Base-by-base conservation (phyloP, 92 coral and sea anemone genomes). In the Porites rus region DNA sequence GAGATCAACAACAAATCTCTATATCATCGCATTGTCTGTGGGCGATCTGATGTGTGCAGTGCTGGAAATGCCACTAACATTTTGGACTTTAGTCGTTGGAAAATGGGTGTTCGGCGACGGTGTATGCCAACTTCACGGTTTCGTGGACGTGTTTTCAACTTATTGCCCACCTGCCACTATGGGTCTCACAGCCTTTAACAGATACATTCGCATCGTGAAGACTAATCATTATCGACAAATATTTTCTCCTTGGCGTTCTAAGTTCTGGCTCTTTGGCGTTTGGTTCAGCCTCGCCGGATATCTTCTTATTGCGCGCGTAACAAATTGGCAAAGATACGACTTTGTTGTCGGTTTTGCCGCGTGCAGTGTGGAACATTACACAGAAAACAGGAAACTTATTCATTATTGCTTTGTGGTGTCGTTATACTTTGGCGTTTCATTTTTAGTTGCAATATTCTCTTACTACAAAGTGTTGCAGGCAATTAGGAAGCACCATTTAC, bases 101-200 rank as follows among this genome's bases (percentile, higher is more conserved):
- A 58, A 12, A 43, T 94, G 98, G 98, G 73, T 62, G 8, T 84
- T 85, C 51, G 97, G 98, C 14, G 76, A 76, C 38, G 76, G 64
- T 0, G 73, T 84, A 18, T 94, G 95, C 53, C 98, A 94, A 53
- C 51, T 94, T 21, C 98, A 94, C 38, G 98, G 98, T 10, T 94
- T 92, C 64, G 86, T 86, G 11, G 87, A 89, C 12, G 89, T 61
- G 50, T 73, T 92, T 64, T 87, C 93, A 8, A 92, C 93, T 14
- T 94, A 92, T 78, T 81, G 91, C 14, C 91, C 98, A 7, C 93
- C 93, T 0, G 95, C 93, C 38, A 79, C 93, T 1, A 92, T 92
- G 84, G 89, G 86, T 4, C 80, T 94, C 10, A 94, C 98, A 31
- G 98, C 98, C 10, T 53, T 89, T 46, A 94, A 90, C 85, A 76